These are phyloP conservation scores for Cathartes aura DNA, from an alignment of 2,113 vertebrate genomes.

Conservation along the genomic window DNA sequence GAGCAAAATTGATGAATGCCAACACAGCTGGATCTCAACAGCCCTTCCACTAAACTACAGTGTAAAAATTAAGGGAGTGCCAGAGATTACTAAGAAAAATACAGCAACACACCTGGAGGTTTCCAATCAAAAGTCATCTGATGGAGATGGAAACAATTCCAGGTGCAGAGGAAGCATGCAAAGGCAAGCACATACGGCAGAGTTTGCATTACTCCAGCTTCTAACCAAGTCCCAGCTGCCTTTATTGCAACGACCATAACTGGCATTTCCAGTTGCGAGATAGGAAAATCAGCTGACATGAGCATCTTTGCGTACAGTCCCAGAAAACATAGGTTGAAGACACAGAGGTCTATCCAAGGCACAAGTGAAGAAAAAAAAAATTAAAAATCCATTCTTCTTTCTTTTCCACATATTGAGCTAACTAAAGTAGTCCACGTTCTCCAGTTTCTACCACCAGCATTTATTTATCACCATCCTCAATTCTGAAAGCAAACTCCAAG, in stretches of 20 bases:
- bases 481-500: not conserved
- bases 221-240: not conserved
- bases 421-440: not conserved
- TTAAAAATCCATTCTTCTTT: not conserved
- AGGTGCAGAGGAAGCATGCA: not conserved
- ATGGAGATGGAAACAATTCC: not conserved
- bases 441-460: not conserved
- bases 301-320: not conserved
- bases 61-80: not conserved
- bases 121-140: not conserved
- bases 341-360: not conserved
- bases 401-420: not conserved
- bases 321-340: not conserved
- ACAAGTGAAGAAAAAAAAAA: fast-evolving
- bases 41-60: not conserved
- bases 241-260: not conserved
- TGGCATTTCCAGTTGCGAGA: not conserved
- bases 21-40: slow-evolving; percentile 59
- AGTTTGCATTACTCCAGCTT: not conserved
- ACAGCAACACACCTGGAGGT: slow-evolving; percentile 8
- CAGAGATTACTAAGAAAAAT: slow-evolving; percentile 15
- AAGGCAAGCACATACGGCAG: not conserved
- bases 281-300: not conserved
- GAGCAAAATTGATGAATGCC: slow-evolving; percentile 26
- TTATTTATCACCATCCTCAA: not conserved